Base-by-base conservation (phyloP, 2,113 vertebrate genomes). In the Pithys albifrons region DNA sequence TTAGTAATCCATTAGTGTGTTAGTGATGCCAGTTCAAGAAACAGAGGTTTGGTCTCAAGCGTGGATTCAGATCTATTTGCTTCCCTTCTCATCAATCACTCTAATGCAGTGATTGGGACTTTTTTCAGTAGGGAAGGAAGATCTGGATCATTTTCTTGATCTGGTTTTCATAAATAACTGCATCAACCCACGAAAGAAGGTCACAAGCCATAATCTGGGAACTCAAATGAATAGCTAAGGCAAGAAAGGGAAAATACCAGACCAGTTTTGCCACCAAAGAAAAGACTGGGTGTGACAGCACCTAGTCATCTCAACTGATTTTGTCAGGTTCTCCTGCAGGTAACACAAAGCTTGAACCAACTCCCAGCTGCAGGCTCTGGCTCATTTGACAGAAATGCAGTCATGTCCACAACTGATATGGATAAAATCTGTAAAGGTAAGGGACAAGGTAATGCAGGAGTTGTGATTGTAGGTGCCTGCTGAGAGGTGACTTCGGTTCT, bases 191-290 rank as follows among this genome's bases (percentile, higher is more conserved):
- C 61, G 35, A n/a, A 74, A 71, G 51, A 77, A 74, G 51, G 76
- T 79, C 74, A 78, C 72, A 91, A 55, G 64, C 48, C 58, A 84
- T 25, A 84, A 65, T 55, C 0, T 48, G 13, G 69, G 69, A 81
- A 41, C 57, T 61, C 25, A 64, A 89, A 95, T 59, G 16, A 72
- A 49, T 71, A 80, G 29, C 57, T 89, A 57, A 75, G 57, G 73
- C 70, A 81, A 61, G 88, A 93, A 95, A 75, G 4, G 24, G 83
- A 93, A 89, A 86, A 91, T 91, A 74, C 20, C 58, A 69, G 88
- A 88, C 88, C 64, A 93, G 92, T 94, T 94, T 90, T 76, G 64
- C 62, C 75, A 73, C 58, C 52, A 55, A 67, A 92, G 49, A 52
- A 33, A 85, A 94, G 73, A 41, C 9, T n/a, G 73, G 39, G 65